Base-by-base conservation (phyloP, 2,888 invertebrate genomes). In the Aporophyla lueneburgensis region DNA sequence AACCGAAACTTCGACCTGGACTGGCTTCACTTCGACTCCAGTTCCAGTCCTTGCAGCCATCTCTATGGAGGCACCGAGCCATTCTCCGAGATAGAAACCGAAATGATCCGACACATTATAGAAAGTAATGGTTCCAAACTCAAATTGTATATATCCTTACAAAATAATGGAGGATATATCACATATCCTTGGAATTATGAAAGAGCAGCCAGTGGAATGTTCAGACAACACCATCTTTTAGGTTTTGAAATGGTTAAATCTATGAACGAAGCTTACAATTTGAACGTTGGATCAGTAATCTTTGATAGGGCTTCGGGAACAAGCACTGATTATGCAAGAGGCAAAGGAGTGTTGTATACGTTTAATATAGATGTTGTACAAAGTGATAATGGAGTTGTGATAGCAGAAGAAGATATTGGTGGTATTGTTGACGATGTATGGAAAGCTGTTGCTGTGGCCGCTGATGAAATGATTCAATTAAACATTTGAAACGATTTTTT, bases 1-100 rank as follows among this genome's bases (percentile, higher is more conserved):
- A 98, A 98, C 90, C 95, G 98, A 5, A 98, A 98, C 92, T 98
- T 98, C 86, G 97, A 97, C 71, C 97, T 97, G 77, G 97, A 97
- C 80, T 98, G 98, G 98, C 97, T 96, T 92, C 95, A 94, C 92
- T 97, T 93, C 71, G 98, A 97, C 69, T 96, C 97, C 6, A 97
- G 97, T 74, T 92, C 92, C 2, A 95, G 97, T 71, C 97, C 97
- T 10, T 98, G 98, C 91, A 93, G 95, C 14, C 97, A 98, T 5
- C 96, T 97, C 0, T 98, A 96, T 90, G 97, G 97, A 21, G 98
- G 98, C 0, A 90, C 93, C 0, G 88, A 89, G 19, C 91, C 98
- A 0, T 97, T 97, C 91, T 98, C 98, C 0, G 98, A 98, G 93
- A 95, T 96, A 0, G 98, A 98, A 93, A 97, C 97, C 0, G 90